phyloP scores from a whole-genome alignment of 2,888 invertebrate genomes.

The Ormyrus pomaceus region DNA sequence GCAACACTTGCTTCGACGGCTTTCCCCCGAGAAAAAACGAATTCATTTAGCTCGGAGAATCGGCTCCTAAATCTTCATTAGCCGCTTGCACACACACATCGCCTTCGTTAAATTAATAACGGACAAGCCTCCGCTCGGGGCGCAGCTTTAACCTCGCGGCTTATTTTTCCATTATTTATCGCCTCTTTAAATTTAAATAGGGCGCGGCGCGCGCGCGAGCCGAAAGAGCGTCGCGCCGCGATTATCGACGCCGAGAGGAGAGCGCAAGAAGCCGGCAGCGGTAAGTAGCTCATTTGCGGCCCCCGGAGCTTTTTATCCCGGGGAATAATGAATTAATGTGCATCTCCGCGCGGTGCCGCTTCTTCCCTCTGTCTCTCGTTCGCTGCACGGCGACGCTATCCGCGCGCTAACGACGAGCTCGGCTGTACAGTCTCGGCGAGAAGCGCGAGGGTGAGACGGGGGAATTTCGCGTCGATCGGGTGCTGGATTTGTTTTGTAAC shows the following conservation, averaged over 20 bases:
- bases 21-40: not conserved
- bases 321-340: slow-evolving; percentile 46
- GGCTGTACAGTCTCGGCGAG: no score
- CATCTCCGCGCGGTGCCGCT: not conserved
- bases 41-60: not conserved
- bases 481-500: not conserved
- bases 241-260: slow-evolving; percentile 17
- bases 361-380: not conserved
- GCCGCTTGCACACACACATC: not conserved
- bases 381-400: no score
- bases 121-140: not conserved
- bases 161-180: slow-evolving; percentile 13
- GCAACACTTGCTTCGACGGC: no score
- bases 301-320: slow-evolving; percentile 23
- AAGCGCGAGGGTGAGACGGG: no score
- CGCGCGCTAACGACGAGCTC: no score
- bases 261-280: slow-evolving; percentile 12
- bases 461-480: not conserved
- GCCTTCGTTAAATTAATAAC: slow-evolving; percentile 40
- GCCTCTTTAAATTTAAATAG: slow-evolving; percentile 50
- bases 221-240: not conserved
- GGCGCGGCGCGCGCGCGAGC: not conserved
- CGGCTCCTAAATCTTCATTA: not conserved
- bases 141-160: not conserved
- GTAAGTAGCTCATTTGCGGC: slow-evolving; percentile 36